These are phyloP conservation scores for Lasiommata megera DNA, from an alignment of 2,888 invertebrate species.

Conservation along the genomic window DNA sequence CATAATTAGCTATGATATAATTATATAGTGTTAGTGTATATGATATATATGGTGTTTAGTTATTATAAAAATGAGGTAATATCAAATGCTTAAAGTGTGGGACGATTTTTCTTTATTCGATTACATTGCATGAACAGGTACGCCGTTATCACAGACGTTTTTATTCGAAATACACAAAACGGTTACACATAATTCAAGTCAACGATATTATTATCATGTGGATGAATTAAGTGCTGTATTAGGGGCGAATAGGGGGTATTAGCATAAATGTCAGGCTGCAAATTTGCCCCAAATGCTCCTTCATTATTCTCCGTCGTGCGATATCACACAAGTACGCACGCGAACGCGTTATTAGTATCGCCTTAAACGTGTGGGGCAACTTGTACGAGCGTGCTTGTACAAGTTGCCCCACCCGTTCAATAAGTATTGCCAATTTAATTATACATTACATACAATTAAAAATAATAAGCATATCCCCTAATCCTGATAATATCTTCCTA, in stretches of 20 bases:
- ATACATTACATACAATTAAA: too few species aligned
- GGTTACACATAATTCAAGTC: background rate
- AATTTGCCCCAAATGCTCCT: slow-evolving; percentile 51
- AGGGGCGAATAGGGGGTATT: slow-evolving; percentile 22
- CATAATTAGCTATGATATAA: too few species aligned
- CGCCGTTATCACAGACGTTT: too few species aligned
- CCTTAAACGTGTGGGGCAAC: slow-evolving; percentile 27
- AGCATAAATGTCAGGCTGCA: slow-evolving; percentile 35
- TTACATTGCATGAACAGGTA: too few species aligned
- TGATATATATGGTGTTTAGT: too few species aligned
- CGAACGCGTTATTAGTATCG: slow-evolving; percentile 17
- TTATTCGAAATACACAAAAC: background rate
- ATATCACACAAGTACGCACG: slow-evolving; percentile 26
- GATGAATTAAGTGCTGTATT: slow-evolving; percentile 22
- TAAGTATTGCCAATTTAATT: too few species aligned
- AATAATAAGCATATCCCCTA: too few species aligned
- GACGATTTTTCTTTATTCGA: too few species aligned
- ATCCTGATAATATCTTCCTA: too few species aligned
- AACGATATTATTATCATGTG: slow-evolving; percentile 3
- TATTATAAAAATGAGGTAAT: too few species aligned
- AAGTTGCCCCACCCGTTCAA: background rate
- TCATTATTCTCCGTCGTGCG: slow-evolving; percentile 46
- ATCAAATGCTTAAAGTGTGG: too few species aligned
- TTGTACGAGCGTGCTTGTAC: slow-evolving; percentile 23
- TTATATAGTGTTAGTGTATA: too few species aligned